These are phyloP conservation scores for Drosophila setosimentum DNA, from an alignment of 2,888 invertebrate species.

Conservation along the genomic window DNA sequence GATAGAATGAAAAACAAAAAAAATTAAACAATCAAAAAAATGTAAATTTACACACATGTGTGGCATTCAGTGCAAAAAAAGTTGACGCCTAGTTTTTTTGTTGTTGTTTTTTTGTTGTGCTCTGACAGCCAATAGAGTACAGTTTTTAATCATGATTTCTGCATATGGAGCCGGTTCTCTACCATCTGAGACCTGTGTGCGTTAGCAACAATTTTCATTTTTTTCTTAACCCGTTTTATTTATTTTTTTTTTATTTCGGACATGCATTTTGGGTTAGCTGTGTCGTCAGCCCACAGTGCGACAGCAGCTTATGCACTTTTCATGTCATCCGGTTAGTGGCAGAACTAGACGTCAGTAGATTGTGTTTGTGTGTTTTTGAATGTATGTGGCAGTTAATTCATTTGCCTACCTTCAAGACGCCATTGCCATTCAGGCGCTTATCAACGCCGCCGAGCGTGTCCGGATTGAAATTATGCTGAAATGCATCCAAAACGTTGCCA, in stretches of 20 bases:
- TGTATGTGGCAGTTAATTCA: background rate
- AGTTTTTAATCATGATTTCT: slow-evolving; percentile 78
- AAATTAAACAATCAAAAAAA: slow-evolving; percentile 10
- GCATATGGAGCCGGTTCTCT: slow-evolving; percentile 59
- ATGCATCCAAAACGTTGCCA: slow-evolving; percentile 85
- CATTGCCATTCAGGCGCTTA: slow-evolving; percentile 85
- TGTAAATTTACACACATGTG: slow-evolving; percentile 24
- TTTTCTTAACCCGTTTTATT: slow-evolving; percentile 1
- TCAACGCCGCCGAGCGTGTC: slow-evolving; percentile 85
- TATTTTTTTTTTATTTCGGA: slow-evolving; percentile 39
- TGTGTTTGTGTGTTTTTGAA: background rate
- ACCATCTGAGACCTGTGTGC: slow-evolving; percentile 33
- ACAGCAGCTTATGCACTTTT: slow-evolving; percentile 50
- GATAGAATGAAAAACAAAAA: slow-evolving; percentile 21
- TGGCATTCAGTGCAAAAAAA: slow-evolving; percentile 37
- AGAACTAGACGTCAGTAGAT: slow-evolving; percentile 12
- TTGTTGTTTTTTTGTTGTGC: slow-evolving; percentile 5
- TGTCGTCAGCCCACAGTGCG: slow-evolving; percentile 24
- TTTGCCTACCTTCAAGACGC: slow-evolving; percentile 84
- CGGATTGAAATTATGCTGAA: slow-evolving; percentile 85
- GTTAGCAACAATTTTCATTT: slow-evolving; percentile 40
- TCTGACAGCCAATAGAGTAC: slow-evolving; percentile 43
- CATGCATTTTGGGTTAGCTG: slow-evolving; percentile 73
- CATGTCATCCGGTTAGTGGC: slow-evolving; percentile 49
- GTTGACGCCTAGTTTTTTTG: slow-evolving; percentile 40